These are phyloP conservation scores for Ischnura elegans DNA, from an alignment of 2,888 invertebrate species.

Conservation along the genomic window DNA sequence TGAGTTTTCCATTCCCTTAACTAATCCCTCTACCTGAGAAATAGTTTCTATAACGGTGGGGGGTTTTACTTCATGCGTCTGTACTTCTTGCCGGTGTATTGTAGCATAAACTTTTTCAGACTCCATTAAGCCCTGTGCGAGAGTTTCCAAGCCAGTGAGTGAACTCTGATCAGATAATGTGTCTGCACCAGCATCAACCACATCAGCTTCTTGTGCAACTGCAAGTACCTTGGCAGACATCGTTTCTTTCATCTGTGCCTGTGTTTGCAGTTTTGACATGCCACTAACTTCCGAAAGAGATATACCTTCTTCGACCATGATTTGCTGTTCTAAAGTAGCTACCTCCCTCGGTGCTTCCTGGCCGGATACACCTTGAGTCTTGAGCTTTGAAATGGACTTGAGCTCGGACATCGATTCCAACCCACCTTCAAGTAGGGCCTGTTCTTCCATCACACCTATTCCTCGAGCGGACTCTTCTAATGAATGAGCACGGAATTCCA, in stretches of 20 bases:
- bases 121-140: slow-evolving; percentile 75
- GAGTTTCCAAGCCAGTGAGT: slow-evolving; percentile 73
- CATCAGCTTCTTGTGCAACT: slow-evolving; percentile 24
- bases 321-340: slow-evolving; percentile 68
- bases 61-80: slow-evolving; percentile 26
- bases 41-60: slow-evolving; percentile 24
- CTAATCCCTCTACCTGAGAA: neutral
- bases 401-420: slow-evolving; percentile 76
- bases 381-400: slow-evolving; percentile 72
- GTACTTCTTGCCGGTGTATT: slow-evolving; percentile 1
- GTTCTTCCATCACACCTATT: slow-evolving; percentile 76
- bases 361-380: slow-evolving; percentile 71
- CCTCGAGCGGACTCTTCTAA: slow-evolving; percentile 79
- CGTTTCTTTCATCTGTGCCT: slow-evolving; percentile 73
- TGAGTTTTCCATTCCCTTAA: neutral
- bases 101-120: slow-evolving; percentile 73
- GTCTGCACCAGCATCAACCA: slow-evolving; percentile 32
- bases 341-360: slow-evolving; percentile 74
- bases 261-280: slow-evolving; percentile 57
- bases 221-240: slow-evolving; percentile 72
- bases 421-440: slow-evolving; percentile 75
- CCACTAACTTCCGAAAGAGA: slow-evolving; percentile 28
- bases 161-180: slow-evolving; percentile 57
- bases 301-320: slow-evolving; percentile 59
- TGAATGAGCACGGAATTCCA: slow-evolving; percentile 77